A percentile compares a stretch with the other conserved stretches of the same genome.
Evolutionary conservation across 2,113 vertebrate species (phyloP).

Genomic region (Canis aureus): DNA sequence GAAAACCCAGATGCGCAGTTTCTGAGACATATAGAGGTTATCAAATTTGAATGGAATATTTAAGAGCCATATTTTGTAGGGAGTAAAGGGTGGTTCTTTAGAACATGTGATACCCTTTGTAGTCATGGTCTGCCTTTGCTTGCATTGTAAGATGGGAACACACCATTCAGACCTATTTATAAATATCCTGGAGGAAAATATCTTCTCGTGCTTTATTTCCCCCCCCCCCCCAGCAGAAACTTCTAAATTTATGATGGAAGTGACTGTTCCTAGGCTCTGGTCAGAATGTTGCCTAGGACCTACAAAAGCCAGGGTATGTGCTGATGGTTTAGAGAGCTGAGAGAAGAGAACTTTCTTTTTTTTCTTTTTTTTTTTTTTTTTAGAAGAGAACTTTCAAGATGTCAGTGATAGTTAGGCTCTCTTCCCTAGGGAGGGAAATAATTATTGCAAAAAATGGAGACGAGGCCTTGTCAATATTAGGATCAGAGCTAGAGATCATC

Average conservation of each 20-base stretch:
- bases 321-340: not conserved
- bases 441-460: constrained; percentile 9
- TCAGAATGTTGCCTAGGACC: not conserved
- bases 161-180: not conserved
- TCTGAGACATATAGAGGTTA: not conserved
- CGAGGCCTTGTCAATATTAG: not conserved
- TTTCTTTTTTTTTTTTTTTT: too few relatives aligned
- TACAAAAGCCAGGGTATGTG: not conserved
- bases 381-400: not conserved
- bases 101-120: not conserved
- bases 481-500: not conserved
- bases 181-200: not conserved
- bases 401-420: not conserved
- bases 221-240: not conserved
- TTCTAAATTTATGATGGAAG: not conserved
- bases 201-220: not conserved
- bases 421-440: not conserved
- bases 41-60: not conserved
- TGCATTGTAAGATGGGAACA: not conserved
- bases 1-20: not conserved
- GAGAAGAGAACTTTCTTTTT: not conserved
- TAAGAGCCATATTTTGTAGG: not conserved
- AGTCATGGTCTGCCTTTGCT: not conserved
- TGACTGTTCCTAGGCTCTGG: not conserved
- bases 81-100: not conserved